A percentile compares a stretch with the other conserved stretches of the same genome.
Evolutionary conservation across 2,113 vertebrate species (phyloP).

Genomic region (Sylvicapra grimmia): DNA sequence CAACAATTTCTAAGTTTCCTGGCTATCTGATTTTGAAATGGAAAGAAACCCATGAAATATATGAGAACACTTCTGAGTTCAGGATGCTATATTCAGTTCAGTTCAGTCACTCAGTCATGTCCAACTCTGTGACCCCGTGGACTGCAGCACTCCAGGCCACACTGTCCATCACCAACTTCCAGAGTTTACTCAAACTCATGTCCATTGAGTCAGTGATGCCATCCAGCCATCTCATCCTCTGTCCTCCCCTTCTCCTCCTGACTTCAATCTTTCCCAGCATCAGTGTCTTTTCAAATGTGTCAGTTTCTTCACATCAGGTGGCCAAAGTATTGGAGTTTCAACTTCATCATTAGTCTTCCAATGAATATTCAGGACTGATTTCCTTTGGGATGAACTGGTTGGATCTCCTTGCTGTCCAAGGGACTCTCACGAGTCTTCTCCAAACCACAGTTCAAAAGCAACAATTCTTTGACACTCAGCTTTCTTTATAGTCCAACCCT

Average conservation of each 20-base stretch:
- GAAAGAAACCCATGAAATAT: background rate
- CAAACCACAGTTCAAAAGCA: background rate
- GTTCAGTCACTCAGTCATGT: background rate
- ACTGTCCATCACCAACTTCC: background rate
- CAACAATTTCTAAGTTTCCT: background rate
- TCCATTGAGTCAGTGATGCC: background rate
- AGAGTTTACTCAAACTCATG: background rate
- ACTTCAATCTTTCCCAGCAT: background rate
- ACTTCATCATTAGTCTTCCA: background rate
- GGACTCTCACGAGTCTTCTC: background rate
- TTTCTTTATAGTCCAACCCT: background rate
- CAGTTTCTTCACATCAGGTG: background rate
- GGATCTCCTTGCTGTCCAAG: background rate
- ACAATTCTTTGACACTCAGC: background rate
- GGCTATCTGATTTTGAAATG: background rate
- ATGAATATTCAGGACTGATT: background rate
- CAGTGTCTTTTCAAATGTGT: background rate
- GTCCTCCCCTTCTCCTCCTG: background rate
- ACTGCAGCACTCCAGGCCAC: background rate
- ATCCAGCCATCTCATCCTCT: background rate
- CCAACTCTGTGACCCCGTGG: accelerated
- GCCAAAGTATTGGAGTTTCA: background rate
- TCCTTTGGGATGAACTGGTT: background rate
- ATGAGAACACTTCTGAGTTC: background rate
- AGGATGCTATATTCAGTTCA: background rate